A percentile compares a stretch with the other conserved stretches of the same genome.
phyloP scores from a whole-genome alignment of 2,888 invertebrate species.

The Sinelater perroti region DNA sequence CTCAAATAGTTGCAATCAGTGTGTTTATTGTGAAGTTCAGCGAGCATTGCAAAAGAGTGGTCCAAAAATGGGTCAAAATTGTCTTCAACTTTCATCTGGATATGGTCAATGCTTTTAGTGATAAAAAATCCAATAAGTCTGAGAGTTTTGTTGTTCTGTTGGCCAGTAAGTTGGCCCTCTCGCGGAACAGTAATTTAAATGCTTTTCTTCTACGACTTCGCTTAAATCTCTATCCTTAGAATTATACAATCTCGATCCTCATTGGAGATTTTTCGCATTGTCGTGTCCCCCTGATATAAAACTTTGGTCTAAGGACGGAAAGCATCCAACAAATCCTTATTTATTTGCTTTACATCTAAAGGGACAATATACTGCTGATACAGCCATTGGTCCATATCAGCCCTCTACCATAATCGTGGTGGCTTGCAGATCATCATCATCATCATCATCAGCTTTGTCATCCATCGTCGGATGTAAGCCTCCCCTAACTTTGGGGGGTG shows the following conservation, averaged over 20 bases:
- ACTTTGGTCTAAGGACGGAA: neutral
- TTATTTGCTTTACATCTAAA: constrained; percentile 10
- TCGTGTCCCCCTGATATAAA: constrained; percentile 5
- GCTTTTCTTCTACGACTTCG: constrained; percentile 2
- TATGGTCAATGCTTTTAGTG: constrained; percentile 1
- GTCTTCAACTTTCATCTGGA: neutral
- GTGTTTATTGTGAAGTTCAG: neutral
- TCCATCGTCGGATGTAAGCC: too few relatives aligned
- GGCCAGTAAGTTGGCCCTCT: neutral
- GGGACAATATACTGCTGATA: constrained; percentile 4
- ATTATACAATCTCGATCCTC: neutral
- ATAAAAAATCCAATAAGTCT: constrained; percentile 13
- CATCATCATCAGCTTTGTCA: too few relatives aligned
- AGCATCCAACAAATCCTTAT: neutral
- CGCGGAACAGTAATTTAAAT: constrained; percentile 6
- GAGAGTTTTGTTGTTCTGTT: constrained; percentile 1
- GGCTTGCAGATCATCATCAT: too few relatives aligned
- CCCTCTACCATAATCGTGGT: neutral
- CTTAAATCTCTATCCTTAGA: neutral
- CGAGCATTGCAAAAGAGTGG: neutral
- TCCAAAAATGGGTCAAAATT: neutral
- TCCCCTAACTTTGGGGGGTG: too few relatives aligned
- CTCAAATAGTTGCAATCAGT: constrained; percentile 12
- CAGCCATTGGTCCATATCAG: neutral
- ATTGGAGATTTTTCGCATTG: constrained; percentile 6